A percentile compares a stretch with the other conserved stretches of the same genome.
phyloP scores from a whole-genome alignment of 2,797 vertebrate genomes.

The Spinus pinus region DNA sequence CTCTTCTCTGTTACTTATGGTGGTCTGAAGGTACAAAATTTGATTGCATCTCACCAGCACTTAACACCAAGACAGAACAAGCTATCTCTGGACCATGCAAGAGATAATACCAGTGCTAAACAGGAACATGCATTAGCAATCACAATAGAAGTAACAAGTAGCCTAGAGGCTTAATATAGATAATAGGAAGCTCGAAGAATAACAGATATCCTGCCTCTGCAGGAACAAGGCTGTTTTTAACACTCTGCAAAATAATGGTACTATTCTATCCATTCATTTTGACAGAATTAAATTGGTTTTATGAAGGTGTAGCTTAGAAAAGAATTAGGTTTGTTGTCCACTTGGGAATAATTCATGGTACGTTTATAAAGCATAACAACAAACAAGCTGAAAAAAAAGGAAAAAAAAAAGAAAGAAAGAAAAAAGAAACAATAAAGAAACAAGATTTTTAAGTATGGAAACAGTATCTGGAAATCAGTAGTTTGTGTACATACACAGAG shows the following conservation, averaged over 20 bases:
- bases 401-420: not conserved
- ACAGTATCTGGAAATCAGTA: not conserved
- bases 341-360: not conserved
- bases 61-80: not conserved
- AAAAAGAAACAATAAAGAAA: not conserved
- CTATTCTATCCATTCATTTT: not conserved
- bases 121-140: conserved; percentile 5
- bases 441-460: not conserved
- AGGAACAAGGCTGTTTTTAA: not conserved
- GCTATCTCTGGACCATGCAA: not conserved
- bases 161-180: conserved; percentile 32
- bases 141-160: conserved; percentile 32
- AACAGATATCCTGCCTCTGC: not conserved
- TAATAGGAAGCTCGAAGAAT: conserved; percentile 22
- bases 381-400: not conserved
- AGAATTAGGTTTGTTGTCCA: not conserved
- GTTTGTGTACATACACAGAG: not conserved
- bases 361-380: not conserved
- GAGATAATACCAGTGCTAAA: not conserved
- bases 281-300: conserved; percentile 7
- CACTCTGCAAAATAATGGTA: not conserved
- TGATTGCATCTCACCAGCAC: not conserved
- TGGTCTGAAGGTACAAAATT: conserved; percentile 41
- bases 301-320: conserved; percentile 7
- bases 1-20: not conserved